Percentiles rank a stretch among this genome's conserved stretches.
phyloP scores from a whole-genome alignment of 2,797 vertebrate species.

The Smutsia gigantea region DNA sequence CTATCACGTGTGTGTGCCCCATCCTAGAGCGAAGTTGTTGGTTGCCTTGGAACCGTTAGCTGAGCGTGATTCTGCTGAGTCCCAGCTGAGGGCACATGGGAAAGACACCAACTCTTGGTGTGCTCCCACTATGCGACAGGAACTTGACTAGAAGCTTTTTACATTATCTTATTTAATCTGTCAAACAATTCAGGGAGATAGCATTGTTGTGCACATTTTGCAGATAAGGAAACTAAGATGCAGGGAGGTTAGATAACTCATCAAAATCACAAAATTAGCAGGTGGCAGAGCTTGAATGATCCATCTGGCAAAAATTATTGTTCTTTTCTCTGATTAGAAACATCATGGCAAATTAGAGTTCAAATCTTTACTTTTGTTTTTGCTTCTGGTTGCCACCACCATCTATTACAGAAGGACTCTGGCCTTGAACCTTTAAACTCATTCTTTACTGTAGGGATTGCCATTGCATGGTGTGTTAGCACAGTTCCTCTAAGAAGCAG shows the following conservation, averaged over 20 bases:
- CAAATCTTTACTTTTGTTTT: background rate
- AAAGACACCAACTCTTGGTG: background rate
- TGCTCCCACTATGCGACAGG: background rate
- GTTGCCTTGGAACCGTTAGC: background rate
- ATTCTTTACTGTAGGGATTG: background rate
- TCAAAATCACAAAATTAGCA: background rate
- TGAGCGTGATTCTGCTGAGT: background rate
- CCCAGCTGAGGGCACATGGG: background rate
- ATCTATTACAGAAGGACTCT: background rate
- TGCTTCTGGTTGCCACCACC: background rate
- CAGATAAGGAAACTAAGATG: background rate
- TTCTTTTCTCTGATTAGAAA: background rate
- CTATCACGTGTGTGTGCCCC: background rate
- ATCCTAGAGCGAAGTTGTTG: background rate
- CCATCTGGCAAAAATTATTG: background rate
- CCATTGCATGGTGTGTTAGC: background rate
- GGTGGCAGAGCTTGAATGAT: background rate
- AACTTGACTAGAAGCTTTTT: background rate
- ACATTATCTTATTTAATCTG: background rate
- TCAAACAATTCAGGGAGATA: background rate
- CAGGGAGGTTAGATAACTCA: background rate
- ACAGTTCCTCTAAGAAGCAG: background rate
- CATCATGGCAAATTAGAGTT: background rate
- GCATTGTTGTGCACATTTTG: background rate
- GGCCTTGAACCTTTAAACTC: background rate